Evolutionary conservation across 2,797 vertebrate genomes (phyloP), one percentile per base, ranked within the genome.

Genomic region (Neosalanx taihuensis): DNA sequence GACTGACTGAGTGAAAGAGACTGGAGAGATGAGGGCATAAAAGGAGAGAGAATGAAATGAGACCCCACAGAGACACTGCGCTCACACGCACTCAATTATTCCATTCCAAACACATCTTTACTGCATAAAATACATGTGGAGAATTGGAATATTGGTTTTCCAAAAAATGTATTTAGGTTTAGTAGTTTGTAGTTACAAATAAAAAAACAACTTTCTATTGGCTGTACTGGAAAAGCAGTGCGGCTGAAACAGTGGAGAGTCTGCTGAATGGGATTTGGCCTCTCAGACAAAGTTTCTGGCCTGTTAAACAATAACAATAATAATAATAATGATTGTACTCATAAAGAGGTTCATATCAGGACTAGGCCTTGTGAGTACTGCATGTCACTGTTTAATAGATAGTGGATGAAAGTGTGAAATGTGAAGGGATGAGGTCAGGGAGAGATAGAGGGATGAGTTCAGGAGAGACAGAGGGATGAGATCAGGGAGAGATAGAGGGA

Each of bases 31-130:
- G 51, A 58, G 61, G 65, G 26, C 30, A 59, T 30, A 75, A 23
- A 71, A 12, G 66, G 56, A 23, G 56, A 66, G 41, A 64, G 66
- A 69, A 12, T 35, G 61, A 59, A 67, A 56, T 58, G 56, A 72
- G 49, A 70, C 72, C 26, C 51, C 23, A 30, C 5, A 60, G 67
- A 53, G 59, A 53, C 17, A 53, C 51, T 5, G 51, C 37, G 9
- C 37, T 53, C 51, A 18, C 51, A 53, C 15, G 18, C 51, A 53
- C 51, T 17, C 51, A 53, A 5, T 53, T n/a, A 53, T n/a, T 17
- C 13, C 49, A 53, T 18, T 1, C 51, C 37, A 41, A 53, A 15
- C 18, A n/a, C 51, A n/a, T 53, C 18, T 53, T 18, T 51, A 13
- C 49, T 13, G 7, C 35, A 35, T 35, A 41, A 41, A 41, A 12